These are phyloP conservation scores for Eurytemora carolleeae DNA, from an alignment of 1,140 invertebrate species.

Conservation along the genomic window DNA sequence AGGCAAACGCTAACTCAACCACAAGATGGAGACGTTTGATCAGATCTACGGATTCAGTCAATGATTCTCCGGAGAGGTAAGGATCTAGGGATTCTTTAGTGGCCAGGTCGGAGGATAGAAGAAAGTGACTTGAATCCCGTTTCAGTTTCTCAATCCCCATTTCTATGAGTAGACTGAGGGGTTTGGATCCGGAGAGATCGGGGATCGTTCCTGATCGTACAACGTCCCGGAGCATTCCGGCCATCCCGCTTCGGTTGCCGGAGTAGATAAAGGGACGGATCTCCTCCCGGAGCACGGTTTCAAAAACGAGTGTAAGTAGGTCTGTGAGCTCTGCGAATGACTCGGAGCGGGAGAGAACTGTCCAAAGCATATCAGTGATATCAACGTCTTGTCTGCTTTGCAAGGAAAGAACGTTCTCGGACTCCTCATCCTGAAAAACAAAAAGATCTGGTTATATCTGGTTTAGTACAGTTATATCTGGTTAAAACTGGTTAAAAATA, in stretches of 20 bases:
- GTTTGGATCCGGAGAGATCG: not conserved
- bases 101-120: not conserved
- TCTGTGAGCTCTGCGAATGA: not conserved
- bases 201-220: not conserved
- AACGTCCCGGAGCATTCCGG: not conserved
- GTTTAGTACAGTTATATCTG: no score
- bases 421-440: no score
- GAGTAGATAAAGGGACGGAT: not conserved
- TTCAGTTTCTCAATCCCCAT: not conserved
- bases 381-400: not conserved
- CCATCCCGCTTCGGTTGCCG: not conserved
- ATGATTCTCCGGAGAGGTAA: not conserved
- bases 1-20: not conserved
- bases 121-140: not conserved
- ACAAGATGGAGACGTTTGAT: not conserved
- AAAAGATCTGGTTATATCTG: no score
- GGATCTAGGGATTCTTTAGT: not conserved
- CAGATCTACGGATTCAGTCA: not conserved
- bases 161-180: not conserved
- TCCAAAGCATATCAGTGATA: not conserved
- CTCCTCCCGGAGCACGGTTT: not conserved
- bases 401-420: not conserved
- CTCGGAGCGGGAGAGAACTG: not conserved
- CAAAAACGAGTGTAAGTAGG: not conserved
- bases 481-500: no score